These are phyloP conservation scores for Clunio marinus DNA, from an alignment of 2,888 invertebrate species.

Conservation along the genomic window DNA sequence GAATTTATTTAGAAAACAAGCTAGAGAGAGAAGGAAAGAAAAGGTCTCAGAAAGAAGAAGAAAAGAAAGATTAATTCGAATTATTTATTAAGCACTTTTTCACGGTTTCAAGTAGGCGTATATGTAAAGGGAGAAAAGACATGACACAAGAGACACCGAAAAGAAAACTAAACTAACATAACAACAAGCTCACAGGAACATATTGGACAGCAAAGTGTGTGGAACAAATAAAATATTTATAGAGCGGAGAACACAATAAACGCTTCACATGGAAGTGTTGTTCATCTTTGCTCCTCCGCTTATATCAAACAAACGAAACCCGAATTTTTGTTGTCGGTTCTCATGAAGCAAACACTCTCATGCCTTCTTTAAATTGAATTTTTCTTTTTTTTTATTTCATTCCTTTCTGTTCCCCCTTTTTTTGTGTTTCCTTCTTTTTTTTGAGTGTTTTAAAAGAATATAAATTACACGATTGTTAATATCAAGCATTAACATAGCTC, in stretches of 20 bases:
- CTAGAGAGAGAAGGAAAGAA: neutral
- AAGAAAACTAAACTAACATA: no score
- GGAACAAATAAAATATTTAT: neutral
- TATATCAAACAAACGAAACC: neutral
- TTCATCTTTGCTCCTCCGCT: no score
- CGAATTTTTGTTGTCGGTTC: slow-evolving; percentile 14
- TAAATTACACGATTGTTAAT: slow-evolving; percentile 33
- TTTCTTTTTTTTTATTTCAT: neutral
- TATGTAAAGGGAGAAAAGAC: neutral
- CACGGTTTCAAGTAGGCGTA: slow-evolving; percentile 1
- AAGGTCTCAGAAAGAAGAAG: neutral
- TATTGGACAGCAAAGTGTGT: neutral
- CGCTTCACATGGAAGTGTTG: neutral
- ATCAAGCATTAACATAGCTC: slow-evolving; percentile 33
- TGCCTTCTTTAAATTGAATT: slow-evolving; percentile 19
- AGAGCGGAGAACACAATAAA: neutral
- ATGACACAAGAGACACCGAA: neutral
- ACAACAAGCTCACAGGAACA: neutral
- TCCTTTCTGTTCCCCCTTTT: neutral
- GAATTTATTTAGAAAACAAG: neutral
- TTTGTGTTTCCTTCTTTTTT: neutral
- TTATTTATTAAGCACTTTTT: slow-evolving; percentile 24
- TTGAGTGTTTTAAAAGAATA: neutral
- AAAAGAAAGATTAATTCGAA: slow-evolving; percentile 24
- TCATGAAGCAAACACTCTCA: slow-evolving; percentile 7